These are phyloP conservation scores for Theropithecus gelada DNA, from an alignment of 2,113 vertebrate species.

Conservation along the genomic window DNA sequence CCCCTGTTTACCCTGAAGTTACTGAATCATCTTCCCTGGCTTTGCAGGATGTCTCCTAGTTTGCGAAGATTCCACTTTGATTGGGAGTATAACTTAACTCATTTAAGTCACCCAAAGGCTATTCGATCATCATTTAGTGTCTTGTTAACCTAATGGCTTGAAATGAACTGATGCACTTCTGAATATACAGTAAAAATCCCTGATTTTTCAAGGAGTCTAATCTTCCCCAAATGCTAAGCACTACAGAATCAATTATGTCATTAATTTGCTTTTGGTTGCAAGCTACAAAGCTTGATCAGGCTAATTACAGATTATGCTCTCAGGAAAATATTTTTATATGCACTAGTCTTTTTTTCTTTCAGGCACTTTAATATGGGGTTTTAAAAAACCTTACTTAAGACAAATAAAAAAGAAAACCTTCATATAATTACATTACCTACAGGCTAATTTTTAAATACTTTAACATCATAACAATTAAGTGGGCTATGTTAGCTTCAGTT, in stretches of 20 bases:
- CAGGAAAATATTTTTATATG: background rate
- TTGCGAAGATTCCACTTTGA: background rate
- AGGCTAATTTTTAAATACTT: background rate
- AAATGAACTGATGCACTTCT: slow-evolving; percentile 19
- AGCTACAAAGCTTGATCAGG: background rate
- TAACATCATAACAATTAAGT: background rate
- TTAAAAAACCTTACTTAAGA: background rate
- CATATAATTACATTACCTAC: background rate
- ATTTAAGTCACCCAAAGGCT: background rate
- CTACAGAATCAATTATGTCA: background rate
- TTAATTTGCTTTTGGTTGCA: slow-evolving; percentile 33
- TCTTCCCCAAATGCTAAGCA: slow-evolving; percentile 1
- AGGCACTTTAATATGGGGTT: background rate
- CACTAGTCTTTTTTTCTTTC: background rate
- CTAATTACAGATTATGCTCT: slow-evolving; percentile 4
- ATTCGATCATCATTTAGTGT: background rate
- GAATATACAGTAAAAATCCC: background rate
- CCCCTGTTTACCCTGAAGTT: background rate
- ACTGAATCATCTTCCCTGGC: background rate
- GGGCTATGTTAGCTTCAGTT: background rate
- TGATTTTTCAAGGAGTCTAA: background rate
- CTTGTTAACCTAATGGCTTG: background rate
- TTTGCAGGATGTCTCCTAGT: background rate
- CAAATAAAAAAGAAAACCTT: background rate
- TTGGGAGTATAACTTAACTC: background rate